These are phyloP conservation scores for Pseudochirops corinnae DNA, from an alignment of 2,797 vertebrate species.

Conservation along the genomic window DNA sequence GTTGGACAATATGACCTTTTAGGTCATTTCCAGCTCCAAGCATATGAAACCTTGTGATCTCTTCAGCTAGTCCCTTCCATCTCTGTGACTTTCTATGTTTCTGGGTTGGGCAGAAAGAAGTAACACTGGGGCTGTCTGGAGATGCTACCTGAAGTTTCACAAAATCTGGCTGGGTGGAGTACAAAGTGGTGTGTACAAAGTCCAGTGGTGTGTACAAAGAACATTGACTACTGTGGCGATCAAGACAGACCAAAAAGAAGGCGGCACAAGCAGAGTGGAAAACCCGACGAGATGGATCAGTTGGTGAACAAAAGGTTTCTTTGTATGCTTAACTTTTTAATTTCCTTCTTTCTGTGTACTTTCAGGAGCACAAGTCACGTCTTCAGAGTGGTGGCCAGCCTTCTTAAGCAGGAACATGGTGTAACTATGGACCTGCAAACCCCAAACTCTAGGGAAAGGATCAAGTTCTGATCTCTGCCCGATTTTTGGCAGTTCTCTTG, in stretches of 20 bases:
- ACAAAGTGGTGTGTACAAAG: not conserved
- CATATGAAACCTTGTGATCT: not conserved
- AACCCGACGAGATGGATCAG: slow-evolving; percentile 63
- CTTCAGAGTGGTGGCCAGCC: not conserved
- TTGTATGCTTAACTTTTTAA: slow-evolving; percentile 64
- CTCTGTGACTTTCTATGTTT: not conserved
- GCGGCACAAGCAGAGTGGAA: slow-evolving; percentile 58
- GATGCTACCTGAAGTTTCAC: not conserved
- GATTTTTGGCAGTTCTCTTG: not conserved
- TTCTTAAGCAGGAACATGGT: slow-evolving; percentile 56
- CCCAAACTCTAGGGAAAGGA: not conserved
- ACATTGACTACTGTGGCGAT: slow-evolving; percentile 51
- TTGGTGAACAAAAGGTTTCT: slow-evolving; percentile 78
- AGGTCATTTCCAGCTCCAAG: not conserved
- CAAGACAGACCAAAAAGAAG: slow-evolving; percentile 68
- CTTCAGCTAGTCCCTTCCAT: not conserved
- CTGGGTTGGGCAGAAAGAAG: not conserved
- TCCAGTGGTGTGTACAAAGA: not conserved
- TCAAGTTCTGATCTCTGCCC: not conserved
- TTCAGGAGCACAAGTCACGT: slow-evolving; percentile 20
- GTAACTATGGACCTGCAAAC: slow-evolving; percentile 58
- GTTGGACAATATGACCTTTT: not conserved
- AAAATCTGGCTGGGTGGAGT: too few relatives aligned
- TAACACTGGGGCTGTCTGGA: not conserved
- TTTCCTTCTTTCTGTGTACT: slow-evolving; percentile 65